Base-by-base conservation (phyloP, 2,797 vertebrate species). In the Orientallactaga sibirica region DNA sequence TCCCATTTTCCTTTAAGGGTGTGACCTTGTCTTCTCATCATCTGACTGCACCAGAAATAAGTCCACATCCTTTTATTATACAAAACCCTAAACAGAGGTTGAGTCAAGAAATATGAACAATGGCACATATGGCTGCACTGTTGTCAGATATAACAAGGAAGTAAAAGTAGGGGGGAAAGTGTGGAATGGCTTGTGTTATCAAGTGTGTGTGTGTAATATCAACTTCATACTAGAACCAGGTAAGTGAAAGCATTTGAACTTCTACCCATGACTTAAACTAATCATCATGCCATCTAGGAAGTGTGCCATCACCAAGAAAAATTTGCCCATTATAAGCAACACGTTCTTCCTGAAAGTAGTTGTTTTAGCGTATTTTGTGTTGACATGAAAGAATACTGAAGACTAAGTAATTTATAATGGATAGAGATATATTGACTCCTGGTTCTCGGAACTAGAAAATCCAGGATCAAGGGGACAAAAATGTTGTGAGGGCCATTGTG, bases 121-220 rank as follows among this genome's bases (percentile, higher is more conserved):
- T 27, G 33, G 33, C 33, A n/a, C n/a, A n/a, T n/a, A n/a, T n/a
- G n/a, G n/a, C n/a, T n/a, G n/a, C n/a, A 37, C 33, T 37, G 33
- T 37, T 37, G 33, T 37, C 33, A 37, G 33, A 81, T 29, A 7
- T 62, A 27, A 90, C 52, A 25, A 70, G 3, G 27, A 94, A 61
- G 1, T 29, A 52, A 62, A 0, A 68, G 18, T 0, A 43, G 15
- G 9, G 5, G 0, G 0, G 0, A 9, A 24, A 55, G 71, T 11
- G 5, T 67, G 77, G 71, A 19, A 62, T 8, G 3, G 2, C 3
- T 52, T 18, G n/a, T 4, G 11, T 43, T 48, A 5, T 48, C 43
- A 48, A 64, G 18, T 78, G 18, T 66, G 62, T 48, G 14, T 48
- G 5, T 7, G 37, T 18, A 11, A 33, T 3, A 8, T 6, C 33